Evolutionary conservation across 2,113 vertebrate genomes (phyloP).

Genomic region (Albula goreensis): DNA sequence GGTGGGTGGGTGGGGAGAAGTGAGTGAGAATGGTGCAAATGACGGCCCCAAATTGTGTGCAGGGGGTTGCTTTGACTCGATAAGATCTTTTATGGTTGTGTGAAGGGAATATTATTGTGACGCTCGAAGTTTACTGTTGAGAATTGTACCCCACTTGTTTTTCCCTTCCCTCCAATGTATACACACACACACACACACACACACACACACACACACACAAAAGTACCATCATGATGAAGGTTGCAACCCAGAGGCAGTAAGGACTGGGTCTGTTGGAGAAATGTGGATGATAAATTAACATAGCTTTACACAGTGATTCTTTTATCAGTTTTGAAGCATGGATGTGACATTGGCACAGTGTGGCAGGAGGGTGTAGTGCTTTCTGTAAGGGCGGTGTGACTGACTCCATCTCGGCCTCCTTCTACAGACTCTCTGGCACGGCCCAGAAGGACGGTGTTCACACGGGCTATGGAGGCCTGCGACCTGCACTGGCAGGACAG

Average conservation of each 20-base stretch:
- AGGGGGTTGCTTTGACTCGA: background rate
- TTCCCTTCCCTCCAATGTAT: too few relatives aligned
- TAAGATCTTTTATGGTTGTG: slow-evolving; percentile 34
- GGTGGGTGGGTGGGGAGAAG: too few relatives aligned
- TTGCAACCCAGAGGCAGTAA: background rate
- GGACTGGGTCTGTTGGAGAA: background rate
- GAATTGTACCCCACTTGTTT: too few relatives aligned
- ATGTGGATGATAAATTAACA: background rate
- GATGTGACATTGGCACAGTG: background rate
- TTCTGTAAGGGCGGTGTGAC: background rate
- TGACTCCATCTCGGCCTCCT: slow-evolving; percentile 11
- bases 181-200: too few relatives aligned
- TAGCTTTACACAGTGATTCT: background rate
- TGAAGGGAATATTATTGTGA: background rate
- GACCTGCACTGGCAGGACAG: slow-evolving; percentile 99
- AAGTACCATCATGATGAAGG: too few relatives aligned
- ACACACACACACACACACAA: too few relatives aligned
- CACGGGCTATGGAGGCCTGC: slow-evolving; percentile 89
- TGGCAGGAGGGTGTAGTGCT: background rate
- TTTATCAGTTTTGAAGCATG: background rate
- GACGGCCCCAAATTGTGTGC: background rate
- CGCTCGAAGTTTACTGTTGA: background rate
- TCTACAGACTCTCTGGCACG: slow-evolving; percentile 84
- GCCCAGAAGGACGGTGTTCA: slow-evolving; percentile 92
- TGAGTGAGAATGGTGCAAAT: background rate